Conservation (phyloP, 2,113 vertebrate genomes). For the Ibidorhyncha struthersii region DNA sequence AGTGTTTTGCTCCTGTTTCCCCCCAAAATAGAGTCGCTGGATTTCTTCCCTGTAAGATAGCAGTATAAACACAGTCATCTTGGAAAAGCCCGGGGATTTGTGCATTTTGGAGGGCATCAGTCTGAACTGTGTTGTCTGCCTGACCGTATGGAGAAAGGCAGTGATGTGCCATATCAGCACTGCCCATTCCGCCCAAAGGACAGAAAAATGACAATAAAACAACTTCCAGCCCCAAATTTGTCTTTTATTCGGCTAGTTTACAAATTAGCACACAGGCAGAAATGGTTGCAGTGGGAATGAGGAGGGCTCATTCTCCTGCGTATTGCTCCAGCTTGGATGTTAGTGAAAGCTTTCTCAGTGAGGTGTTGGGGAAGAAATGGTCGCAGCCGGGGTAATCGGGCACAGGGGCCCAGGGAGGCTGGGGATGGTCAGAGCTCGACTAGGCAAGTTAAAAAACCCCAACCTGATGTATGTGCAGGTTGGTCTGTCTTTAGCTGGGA, state of each 20-base stretch:
- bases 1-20: neutral
- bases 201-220: neutral
- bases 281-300: neutral
- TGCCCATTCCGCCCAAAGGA: neutral
- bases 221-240: neutral
- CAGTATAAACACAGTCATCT: neutral
- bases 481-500: neutral
- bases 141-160: rapidly evolving
- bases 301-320: neutral
- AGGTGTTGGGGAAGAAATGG: neutral
- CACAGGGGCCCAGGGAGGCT: neutral
- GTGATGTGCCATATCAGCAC: neutral
- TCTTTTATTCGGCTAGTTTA: neutral
- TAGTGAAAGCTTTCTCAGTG: neutral
- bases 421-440: neutral
- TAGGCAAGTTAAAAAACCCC: neutral
- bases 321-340: neutral
- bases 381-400: neutral
- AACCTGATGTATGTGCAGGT: neutral
- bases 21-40: neutral
- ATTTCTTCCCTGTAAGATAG: neutral
- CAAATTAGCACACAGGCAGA: neutral
- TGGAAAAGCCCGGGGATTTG: neutral
- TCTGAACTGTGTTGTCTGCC: neutral
- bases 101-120: rapidly evolving